phyloP scores from a whole-genome alignment of 2,113 vertebrate genomes.

The Burhinus bistriatus region DNA sequence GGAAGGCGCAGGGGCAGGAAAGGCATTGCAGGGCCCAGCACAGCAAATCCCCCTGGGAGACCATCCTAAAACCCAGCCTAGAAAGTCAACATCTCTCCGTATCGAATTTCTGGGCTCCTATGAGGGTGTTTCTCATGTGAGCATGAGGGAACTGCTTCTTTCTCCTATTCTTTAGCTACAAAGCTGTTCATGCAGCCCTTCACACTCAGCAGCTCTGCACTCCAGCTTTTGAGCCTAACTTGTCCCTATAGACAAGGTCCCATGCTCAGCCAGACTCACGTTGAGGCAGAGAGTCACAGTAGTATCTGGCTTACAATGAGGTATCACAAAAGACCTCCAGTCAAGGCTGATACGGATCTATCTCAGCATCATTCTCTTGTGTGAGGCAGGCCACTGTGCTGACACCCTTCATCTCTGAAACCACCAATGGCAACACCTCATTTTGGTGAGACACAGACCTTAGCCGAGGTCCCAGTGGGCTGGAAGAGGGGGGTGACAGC shows the following conservation, averaged over 20 bases:
- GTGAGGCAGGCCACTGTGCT: rapidly evolving
- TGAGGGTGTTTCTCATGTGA: not conserved
- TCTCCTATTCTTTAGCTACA: not conserved
- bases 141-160: not conserved
- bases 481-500: not conserved
- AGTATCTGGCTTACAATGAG: not conserved
- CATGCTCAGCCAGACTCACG: rapidly evolving
- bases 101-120: not conserved
- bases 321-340: not conserved
- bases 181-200: not conserved
- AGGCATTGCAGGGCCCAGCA: not conserved
- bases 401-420: not conserved
- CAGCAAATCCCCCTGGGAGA: not conserved
- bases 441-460: not conserved
- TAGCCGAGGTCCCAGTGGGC: not conserved
- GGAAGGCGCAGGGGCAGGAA: not conserved
- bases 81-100: not conserved
- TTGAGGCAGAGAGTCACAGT: not conserved
- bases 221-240: not conserved
- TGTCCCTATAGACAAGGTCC: not conserved
- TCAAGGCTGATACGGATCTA: rapidly evolving
- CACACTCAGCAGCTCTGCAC: not conserved
- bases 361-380: not conserved
- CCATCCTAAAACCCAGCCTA: not conserved
- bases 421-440: not conserved